These are phyloP conservation scores for cat (Felis catus) DNA, from an alignment of 2,113 vertebrate genomes.

Conservation along the genomic window DNA sequence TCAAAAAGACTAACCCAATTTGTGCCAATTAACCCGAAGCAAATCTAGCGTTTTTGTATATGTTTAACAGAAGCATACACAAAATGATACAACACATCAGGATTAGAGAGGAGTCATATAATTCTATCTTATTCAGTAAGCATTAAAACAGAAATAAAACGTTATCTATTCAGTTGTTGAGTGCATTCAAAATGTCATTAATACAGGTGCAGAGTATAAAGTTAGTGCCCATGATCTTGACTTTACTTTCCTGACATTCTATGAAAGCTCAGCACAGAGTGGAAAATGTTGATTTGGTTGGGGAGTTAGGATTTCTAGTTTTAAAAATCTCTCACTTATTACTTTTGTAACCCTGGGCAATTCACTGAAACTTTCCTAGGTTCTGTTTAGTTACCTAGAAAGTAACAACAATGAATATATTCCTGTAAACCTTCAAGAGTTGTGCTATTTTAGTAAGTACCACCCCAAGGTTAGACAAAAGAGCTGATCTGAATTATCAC, in stretches of 20 bases:
- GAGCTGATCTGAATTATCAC: neutral
- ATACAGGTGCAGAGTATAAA: neutral
- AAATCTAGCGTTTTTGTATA: conserved; percentile 60
- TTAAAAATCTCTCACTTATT: neutral
- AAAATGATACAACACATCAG: conserved; percentile 38
- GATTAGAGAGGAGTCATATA: conserved; percentile 63
- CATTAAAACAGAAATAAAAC: conserved; percentile 64
- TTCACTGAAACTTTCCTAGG: neutral
- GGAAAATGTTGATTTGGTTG: neutral
- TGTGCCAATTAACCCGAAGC: conserved; percentile 76
- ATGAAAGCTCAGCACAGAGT: neutral
- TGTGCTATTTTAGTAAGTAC: neutral
- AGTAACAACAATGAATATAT: neutral
- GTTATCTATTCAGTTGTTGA: conserved; percentile 5
- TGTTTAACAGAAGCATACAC: conserved; percentile 45
- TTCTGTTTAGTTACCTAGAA: neutral
- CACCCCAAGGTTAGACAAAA: neutral
- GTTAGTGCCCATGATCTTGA: rapidly evolving
- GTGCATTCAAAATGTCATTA: neutral
- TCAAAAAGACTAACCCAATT: conserved; percentile 77
- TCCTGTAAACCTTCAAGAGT: neutral
- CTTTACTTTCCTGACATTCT: neutral
- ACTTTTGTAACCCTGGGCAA: neutral
- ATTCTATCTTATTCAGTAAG: conserved; percentile 55
- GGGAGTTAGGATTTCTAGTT: neutral